Base-by-base conservation (phyloP, 2,888 invertebrate species). In the Nebria brevicollis region DNA sequence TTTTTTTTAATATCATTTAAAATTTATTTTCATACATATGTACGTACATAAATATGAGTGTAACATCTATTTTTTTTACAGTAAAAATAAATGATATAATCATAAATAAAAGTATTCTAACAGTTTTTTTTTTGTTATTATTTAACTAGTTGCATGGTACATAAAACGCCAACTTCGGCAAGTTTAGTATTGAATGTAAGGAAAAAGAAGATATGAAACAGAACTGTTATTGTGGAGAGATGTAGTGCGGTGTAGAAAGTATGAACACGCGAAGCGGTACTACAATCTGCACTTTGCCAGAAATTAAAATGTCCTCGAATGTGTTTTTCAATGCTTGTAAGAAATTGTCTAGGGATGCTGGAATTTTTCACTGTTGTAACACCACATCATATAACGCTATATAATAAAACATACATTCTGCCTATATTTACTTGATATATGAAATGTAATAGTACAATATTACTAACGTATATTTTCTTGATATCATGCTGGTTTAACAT, bases 231-330 rank as follows among this genome's bases (percentile, higher is more conserved):
- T 54, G 54, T 26, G 70, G 70, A 70, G 34, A 26, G 25, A 34
- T 26, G 70, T 20, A 26, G 34, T 11, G 6, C 11, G 20, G 5
- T 25, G 34, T 11, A 7, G 70, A 66, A 34, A 70, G 70, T 25
- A 13, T 34, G 34, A 34, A 34, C 34, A 34, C 70, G 70, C 34
- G 43, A 13, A 42, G 26, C 68, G 41, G 65, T 25, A 73, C 73
- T 64, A 79, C 79, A 79, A 64, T 79, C 79, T 75, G 79, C 75
- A 75, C 79, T 79, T 75, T 66, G 54, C 54, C 15, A 74, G 74
- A 75, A 79, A 79, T 79, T 79, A 79, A 79, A 79, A 79, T 79
- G 75, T 79, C 74, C 79, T 75, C 68, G 66, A 66, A 74, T 72
- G 42, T 72, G 75, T 79, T 79, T 75, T 68, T 68, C 66, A 25